Evolutionary conservation across 2,888 invertebrate genomes (phyloP).

Genomic region (Hemistola chrysoprasaria): DNA sequence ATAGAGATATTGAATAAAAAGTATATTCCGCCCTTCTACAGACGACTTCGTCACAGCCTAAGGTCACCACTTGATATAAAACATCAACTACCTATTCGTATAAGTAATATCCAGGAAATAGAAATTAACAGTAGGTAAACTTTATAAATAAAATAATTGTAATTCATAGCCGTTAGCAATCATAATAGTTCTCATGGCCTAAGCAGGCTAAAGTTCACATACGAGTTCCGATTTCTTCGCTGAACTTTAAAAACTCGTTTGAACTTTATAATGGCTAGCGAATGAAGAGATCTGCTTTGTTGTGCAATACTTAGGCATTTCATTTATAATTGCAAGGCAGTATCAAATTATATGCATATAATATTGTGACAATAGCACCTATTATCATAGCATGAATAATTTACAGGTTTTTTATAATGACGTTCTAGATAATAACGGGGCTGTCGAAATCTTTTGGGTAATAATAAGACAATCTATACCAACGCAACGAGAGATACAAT

Average conservation of each 20-base stretch:
- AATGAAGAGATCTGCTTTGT: slow-evolving; percentile 23
- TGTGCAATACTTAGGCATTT: slow-evolving; percentile 22
- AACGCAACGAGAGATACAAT: too few relatives aligned
- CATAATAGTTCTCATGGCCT: not conserved
- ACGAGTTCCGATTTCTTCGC: slow-evolving; percentile 22
- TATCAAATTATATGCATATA: not conserved
- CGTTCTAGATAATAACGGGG: too few relatives aligned
- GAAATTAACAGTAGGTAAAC: not conserved
- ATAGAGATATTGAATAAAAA: too few relatives aligned
- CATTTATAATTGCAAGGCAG: slow-evolving; percentile 7
- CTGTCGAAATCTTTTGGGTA: too few relatives aligned
- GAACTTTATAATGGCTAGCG: slow-evolving; percentile 23
- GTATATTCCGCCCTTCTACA: too few relatives aligned
- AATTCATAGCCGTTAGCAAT: slow-evolving; percentile 1
- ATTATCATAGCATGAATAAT: slow-evolving; percentile 8
- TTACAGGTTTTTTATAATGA: not conserved
- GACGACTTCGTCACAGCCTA: too few relatives aligned
- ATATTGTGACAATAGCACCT: slow-evolving; percentile 5
- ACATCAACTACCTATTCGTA: too few relatives aligned
- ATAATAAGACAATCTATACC: too few relatives aligned
- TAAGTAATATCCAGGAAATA: not conserved
- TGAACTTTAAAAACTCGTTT: slow-evolving; percentile 29
- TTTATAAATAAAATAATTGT: not conserved
- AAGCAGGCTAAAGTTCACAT: slow-evolving; percentile 24
- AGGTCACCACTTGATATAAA: too few relatives aligned